Conservation (phyloP, 2,888 invertebrate species). For the Arenicola marina region DNA sequence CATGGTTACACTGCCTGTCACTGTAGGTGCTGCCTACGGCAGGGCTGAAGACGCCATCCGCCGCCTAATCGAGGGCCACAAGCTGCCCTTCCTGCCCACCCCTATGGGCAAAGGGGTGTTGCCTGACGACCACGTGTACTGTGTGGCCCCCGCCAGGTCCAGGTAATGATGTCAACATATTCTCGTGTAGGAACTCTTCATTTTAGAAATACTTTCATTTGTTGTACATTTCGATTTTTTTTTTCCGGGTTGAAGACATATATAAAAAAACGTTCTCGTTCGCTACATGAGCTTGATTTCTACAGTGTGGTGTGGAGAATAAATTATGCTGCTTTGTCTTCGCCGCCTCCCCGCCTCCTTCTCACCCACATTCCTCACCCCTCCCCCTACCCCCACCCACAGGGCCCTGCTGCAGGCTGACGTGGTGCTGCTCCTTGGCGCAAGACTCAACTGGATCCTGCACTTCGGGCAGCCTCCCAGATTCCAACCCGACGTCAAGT, state of each 20-base stretch:
- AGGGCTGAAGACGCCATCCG: constrained; percentile 74
- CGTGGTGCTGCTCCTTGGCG: constrained; percentile 84
- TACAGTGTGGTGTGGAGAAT: too few relatives aligned
- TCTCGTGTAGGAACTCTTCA: neutral
- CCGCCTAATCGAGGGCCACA: constrained; percentile 73
- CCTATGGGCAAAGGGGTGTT: constrained; percentile 82
- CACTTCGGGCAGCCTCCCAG: constrained; percentile 92
- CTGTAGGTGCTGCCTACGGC: constrained; percentile 74
- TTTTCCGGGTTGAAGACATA: too few relatives aligned
- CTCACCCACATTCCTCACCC: too few relatives aligned
- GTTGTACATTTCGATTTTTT: neutral
- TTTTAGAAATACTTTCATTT: neutral
- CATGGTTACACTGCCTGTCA: too few relatives aligned
- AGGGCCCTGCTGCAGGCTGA: constrained; percentile 84
- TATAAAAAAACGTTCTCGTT: too few relatives aligned
- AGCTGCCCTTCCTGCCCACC: constrained; percentile 88
- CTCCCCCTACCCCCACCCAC: constrained; percentile 1
- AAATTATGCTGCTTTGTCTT: too few relatives aligned
- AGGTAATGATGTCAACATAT: constrained; percentile 40
- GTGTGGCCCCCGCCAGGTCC: constrained; percentile 87
- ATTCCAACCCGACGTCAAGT: constrained; percentile 79
- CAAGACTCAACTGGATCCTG: constrained; percentile 95
- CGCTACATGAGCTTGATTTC: too few relatives aligned
- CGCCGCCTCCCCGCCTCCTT: too few relatives aligned
- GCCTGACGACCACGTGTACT: constrained; percentile 67